Evolutionary conservation across 2,113 vertebrate species (phyloP).

Genomic region (Larimichthys crocea): DNA sequence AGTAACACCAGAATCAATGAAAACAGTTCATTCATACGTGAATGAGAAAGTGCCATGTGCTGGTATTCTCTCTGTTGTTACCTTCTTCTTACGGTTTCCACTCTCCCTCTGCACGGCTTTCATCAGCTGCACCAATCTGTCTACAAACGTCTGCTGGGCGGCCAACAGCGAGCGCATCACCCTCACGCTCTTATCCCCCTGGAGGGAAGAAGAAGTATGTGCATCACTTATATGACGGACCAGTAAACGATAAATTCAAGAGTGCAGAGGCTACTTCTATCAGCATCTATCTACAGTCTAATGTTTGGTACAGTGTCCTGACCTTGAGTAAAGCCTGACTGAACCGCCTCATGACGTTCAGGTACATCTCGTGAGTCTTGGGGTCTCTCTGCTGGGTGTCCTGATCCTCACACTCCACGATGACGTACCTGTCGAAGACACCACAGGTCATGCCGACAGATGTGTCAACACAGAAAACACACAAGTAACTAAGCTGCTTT

Average conservation of each 20-base stretch:
- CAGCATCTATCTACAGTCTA: background rate
- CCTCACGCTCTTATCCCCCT: slow-evolving; percentile 97
- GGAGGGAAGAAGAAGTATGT: slow-evolving; percentile 5
- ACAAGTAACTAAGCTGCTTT: background rate
- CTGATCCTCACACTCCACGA: slow-evolving; percentile 98
- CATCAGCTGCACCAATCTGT: slow-evolving; percentile 97
- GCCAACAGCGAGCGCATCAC: slow-evolving; percentile 97
- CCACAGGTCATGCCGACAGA: background rate
- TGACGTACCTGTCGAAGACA: slow-evolving; percentile 91
- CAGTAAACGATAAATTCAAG: no score
- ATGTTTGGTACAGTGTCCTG: background rate
- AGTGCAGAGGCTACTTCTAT: background rate
- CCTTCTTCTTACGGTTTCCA: slow-evolving; percentile 99
- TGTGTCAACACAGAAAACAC: background rate
- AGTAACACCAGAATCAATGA: background rate
- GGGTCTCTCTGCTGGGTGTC: slow-evolving; percentile 97
- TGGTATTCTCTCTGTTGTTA: slow-evolving; percentile 14
- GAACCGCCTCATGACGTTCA: slow-evolving; percentile 97
- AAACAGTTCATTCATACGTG: background rate
- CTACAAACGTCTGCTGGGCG: slow-evolving; percentile 96
- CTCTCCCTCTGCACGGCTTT: slow-evolving; percentile 98
- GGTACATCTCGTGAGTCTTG: slow-evolving; percentile 98
- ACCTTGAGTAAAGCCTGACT: slow-evolving; percentile 98
- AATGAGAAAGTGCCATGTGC: no score
- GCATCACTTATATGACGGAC: no score